These are phyloP conservation scores for Apamea crenata DNA, from an alignment of 2,888 invertebrate species.

Conservation along the genomic window DNA sequence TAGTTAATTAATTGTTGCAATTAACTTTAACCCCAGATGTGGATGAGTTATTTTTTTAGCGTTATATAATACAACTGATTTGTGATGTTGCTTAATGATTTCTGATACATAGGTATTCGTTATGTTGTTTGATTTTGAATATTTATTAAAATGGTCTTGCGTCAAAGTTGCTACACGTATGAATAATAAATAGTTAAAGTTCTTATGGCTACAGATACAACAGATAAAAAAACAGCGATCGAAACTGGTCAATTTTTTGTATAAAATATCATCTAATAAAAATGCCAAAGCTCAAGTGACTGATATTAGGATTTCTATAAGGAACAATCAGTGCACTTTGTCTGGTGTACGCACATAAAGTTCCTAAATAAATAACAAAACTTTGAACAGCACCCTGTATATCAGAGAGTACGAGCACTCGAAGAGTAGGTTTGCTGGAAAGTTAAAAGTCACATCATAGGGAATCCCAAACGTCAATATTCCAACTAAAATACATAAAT, in stretches of 20 bases:
- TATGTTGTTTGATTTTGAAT: not conserved
- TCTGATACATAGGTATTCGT: not conserved
- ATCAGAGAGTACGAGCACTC: not conserved
- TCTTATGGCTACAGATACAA: not conserved
- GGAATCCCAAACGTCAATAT: conserved; percentile 30
- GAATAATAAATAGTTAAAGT: not conserved
- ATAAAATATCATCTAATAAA: not conserved
- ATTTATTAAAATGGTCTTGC: not conserved
- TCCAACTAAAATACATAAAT: not conserved
- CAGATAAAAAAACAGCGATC: not conserved
- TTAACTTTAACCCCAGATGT: not conserved
- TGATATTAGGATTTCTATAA: not conserved
- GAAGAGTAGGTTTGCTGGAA: not conserved
- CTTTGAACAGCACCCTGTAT: conserved; percentile 18
- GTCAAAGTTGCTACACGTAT: not conserved
- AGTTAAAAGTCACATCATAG: conserved; percentile 13
- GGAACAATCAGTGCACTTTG: not conserved
- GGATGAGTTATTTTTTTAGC: not conserved
- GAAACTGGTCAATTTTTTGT: not conserved
- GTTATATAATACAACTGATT: not conserved
- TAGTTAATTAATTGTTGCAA: conserved; percentile 11
- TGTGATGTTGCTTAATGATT: conserved; percentile 13
- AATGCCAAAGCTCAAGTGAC: not conserved
- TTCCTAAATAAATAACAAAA: not conserved
- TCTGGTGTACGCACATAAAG: not conserved